Base-by-base conservation (phyloP, 2,113 vertebrate species). In the Nannobrachium achirus region DNA sequence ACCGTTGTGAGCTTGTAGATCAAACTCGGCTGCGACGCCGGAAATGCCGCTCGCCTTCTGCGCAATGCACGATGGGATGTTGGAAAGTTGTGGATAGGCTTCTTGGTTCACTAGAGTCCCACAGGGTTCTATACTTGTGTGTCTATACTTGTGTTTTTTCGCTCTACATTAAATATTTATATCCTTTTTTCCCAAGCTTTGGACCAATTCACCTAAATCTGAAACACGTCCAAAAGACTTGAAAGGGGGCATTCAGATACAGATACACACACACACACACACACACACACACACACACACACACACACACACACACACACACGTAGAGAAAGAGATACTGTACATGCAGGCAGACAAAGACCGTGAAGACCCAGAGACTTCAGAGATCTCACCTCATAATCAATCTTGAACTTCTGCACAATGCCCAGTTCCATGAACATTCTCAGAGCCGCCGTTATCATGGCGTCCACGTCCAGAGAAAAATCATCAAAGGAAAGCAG, bases 371-470 rank as follows among this genome's bases (percentile, higher is more conserved):
- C 25, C 49, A 10, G 42, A 14, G 8, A 19, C n/a, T 7, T n/a
- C 14, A 9, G 8, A 45, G 8, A 53, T 56, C 76, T 93, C 91
- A 99, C 98, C 96, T 99, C 98, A 0, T 99, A 99, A 91, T 99
- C 97, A 13, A 99, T 99, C 94, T 96, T 98, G 90, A 99, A 99
- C 88, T 97, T 99, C 93, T 98, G 98, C 80, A 99, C 93, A 94
- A 98, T 98, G 76, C 98, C 97, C 80, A 99, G 88, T 88, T 99
- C 98, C 94, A 98, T 97, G 87, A 99, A 99, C 98, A 99, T 99
- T 58, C 97, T 92, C 70, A 99, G 93, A 38, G 96, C 94, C 25
- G 97, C 98, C 0, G 96, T 97, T 82, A 99, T 95, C 98, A 99
- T 99, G 89, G 95, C 95, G 9, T 99, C 97, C 13, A 95, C 93